Evolutionary conservation across 2,888 invertebrate genomes (phyloP), one percentile per base, ranked within the genome.

Genomic region (Tetragonula carbonaria): DNA sequence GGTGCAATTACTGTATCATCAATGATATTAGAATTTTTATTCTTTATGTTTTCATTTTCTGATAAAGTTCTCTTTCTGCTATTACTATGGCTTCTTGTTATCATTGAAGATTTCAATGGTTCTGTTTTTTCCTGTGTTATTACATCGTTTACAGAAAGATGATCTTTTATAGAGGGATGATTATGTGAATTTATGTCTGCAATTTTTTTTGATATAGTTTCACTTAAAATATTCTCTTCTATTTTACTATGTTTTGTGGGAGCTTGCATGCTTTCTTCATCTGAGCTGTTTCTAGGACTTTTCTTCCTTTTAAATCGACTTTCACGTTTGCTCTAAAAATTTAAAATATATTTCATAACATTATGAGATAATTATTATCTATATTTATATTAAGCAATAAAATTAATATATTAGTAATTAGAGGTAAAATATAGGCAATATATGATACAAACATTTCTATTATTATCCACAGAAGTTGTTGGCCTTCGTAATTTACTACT

Each of bases 201-300:
- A 4, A 21, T 2, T 14, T 11, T 23, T n/a, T 72, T 71, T 13
- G 6, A 0, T 28, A 1, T 33, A 0, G 3, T 68, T 38, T 66
- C 70, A 4, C 5, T 59, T 51, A 62, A 8, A 5, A 23, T n/a
- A 59, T 14, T 76, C 8, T 78, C 71, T 0, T 90, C 89, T 3
- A 73, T 38, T 82, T 90, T 93, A 57, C 84, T 89, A 11, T 86
- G 85, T n/a, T 92, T 93, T 0, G 78, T 18, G 11, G 90, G 91
- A 67, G 87, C 88, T 45, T 51, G 74, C 11, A n/a, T 72, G 14
- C 86, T 88, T n/a, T 93, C 93, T 14, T 93, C 92, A 28, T 94
- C 93, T 0, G 93, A 93, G 84, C 91, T 93, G 18, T 80, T 88
- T 23, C 50, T 65, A 0, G 55, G 8, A 5, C 85, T 84, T 73